phyloP scores from a whole-genome alignment of 1,140 invertebrate species.

The Aphis gossypii region DNA sequence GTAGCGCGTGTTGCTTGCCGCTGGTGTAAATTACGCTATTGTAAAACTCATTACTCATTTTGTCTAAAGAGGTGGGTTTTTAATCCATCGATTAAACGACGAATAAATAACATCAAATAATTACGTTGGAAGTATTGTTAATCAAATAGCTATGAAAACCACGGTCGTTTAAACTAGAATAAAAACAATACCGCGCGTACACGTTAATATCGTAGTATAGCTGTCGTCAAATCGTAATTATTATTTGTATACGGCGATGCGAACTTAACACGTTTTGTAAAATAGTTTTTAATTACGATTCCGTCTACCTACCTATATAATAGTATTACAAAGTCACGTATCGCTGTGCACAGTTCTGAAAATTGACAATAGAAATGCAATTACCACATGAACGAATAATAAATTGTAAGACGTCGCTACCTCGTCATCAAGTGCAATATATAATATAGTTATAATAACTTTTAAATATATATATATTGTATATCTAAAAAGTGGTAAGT shows the following conservation, averaged over 20 bases:
- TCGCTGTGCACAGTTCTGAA: background rate
- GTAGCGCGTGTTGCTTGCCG: background rate
- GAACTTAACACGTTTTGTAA: background rate
- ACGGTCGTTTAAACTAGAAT: background rate
- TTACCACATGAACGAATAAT: background rate
- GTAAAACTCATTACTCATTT: conserved; percentile 5
- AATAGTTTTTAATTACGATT: conserved; percentile 21
- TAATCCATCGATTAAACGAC: conserved; percentile 15
- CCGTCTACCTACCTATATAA: background rate
- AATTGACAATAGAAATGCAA: background rate
- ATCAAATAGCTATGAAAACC: background rate
- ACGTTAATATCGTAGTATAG: background rate
- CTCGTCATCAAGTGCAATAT: background rate
- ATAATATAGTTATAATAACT: background rate
- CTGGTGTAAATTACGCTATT: background rate
- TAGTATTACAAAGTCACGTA: background rate
- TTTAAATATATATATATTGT: background rate
- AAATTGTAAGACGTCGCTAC: background rate
- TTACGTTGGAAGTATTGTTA: background rate
- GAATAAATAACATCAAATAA: background rate
- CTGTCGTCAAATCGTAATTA: conserved; percentile 12
- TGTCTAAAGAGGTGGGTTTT: background rate
- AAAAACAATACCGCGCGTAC: background rate
- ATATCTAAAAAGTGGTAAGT: background rate
- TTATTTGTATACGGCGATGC: background rate